Percentiles rank a stretch among this genome's conserved stretches.
Evolutionary conservation across 2,888 invertebrate species (phyloP).

Genomic region (Cenopis cana): DNA sequence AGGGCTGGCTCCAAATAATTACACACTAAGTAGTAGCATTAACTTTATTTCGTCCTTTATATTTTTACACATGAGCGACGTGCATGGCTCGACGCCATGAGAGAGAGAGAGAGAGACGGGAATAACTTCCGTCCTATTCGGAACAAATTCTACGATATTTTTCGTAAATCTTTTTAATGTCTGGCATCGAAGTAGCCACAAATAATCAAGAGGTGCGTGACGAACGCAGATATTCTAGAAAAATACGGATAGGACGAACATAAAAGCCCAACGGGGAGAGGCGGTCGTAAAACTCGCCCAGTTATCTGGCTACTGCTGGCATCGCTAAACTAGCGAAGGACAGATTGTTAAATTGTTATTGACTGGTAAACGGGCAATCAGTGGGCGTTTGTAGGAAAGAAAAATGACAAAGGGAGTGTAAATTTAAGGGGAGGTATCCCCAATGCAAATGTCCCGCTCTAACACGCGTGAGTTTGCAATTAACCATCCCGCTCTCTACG

Average conservation of each 20-base stretch:
- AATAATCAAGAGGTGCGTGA: slow-evolving; percentile 11
- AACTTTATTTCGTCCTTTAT: too few species aligned
- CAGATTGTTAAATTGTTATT: slow-evolving; percentile 40
- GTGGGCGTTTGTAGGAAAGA: not conserved
- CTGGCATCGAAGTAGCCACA: not conserved
- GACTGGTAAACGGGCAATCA: slow-evolving; percentile 28
- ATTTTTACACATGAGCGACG: too few species aligned
- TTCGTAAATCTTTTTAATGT: not conserved
- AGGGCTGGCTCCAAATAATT: too few species aligned
- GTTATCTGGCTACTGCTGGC: slow-evolving; percentile 61
- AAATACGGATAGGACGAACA: slow-evolving; percentile 53
- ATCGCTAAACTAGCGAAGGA: slow-evolving; percentile 50
- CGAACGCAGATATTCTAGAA: slow-evolving; percentile 48
- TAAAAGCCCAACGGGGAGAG: slow-evolving; percentile 59
- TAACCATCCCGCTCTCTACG: too few species aligned
- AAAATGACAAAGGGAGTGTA: not conserved
- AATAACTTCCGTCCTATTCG: too few species aligned
- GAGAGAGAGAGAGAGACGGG: too few species aligned
- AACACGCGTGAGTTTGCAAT: too few species aligned
- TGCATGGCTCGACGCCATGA: too few species aligned
- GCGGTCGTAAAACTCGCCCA: slow-evolving; percentile 68
- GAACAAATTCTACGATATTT: not conserved
- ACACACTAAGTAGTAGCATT: too few species aligned
- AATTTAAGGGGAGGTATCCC: not conserved
- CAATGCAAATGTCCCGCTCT: too few species aligned